Evolutionary conservation across 2,797 vertebrate genomes (phyloP).

Genomic region (Eulemur coronatus): DNA sequence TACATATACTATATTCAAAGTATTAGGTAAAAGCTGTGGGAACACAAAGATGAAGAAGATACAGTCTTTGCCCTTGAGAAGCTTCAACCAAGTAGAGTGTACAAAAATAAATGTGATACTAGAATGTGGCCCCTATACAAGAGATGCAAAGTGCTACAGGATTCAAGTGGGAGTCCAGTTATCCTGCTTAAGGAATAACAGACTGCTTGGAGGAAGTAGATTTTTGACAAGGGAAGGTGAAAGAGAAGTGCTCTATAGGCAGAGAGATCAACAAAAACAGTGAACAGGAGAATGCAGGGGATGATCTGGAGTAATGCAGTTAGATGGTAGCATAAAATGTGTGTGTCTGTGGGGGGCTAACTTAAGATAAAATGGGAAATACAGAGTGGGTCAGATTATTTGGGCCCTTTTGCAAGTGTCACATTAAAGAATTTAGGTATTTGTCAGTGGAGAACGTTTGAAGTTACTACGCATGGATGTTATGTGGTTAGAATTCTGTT

Average conservation of each 20-base stretch:
- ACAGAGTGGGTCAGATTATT: not conserved
- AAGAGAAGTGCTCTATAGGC: not conserved
- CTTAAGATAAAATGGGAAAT: not conserved
- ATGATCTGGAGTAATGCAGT: not conserved
- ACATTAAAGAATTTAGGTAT: not conserved
- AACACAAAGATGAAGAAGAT: not conserved
- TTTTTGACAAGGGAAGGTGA: not conserved
- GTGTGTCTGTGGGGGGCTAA: not conserved
- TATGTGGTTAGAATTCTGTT: not conserved
- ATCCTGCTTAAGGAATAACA: not conserved
- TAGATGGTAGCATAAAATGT: not conserved
- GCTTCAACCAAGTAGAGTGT: not conserved
- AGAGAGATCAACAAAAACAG: not conserved
- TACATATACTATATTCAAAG: not conserved
- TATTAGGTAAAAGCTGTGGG: not conserved
- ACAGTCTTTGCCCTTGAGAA: not conserved
- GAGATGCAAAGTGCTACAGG: accelerated
- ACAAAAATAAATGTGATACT: not conserved
- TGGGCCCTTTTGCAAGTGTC: not conserved
- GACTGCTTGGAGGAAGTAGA: not conserved
- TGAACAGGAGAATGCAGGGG: not conserved
- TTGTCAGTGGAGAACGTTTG: not conserved
- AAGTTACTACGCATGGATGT: not conserved
- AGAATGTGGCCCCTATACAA: not conserved
- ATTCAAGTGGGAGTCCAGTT: not conserved